Evolutionary conservation across 2,888 invertebrate species (phyloP), one percentile per base, ranked within the genome.

Genomic region (Tetropium fuscum): DNA sequence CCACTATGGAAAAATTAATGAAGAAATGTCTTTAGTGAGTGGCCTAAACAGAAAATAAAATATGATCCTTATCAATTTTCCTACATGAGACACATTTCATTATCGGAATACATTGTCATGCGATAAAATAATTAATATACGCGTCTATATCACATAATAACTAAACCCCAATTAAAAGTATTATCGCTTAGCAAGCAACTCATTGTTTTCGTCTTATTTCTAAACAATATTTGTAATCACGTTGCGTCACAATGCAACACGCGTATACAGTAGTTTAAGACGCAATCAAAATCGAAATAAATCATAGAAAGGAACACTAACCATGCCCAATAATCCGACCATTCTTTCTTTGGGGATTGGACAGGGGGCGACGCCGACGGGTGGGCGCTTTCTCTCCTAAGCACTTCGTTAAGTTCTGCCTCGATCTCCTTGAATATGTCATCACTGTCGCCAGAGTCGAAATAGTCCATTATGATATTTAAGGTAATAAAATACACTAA

Each of bases 291-390:
- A 43, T 22, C 1, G 3, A 19, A 11, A 34, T 11, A 15, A 18
- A 18, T 20, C 11, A 11, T 22, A 32, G 2, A 51, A 30, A 47
- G 53, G 51, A 15, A 22, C 57, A 78, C 77, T 55, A 70, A 80
- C 80, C 80, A 79, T 60, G 79, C 78, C 80, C 80, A 81, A 66
- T 81, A 81, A 27, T 80, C 76, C 61, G 77, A 72, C 80, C 79
- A 80, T 57, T 68, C 66, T 34, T 44, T 68, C 38, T 32, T 41
- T 32, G 40, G 19, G 7, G 30, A 27, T n/a, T n/a, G n/a, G n/a
- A n/a, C n/a, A n/a, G n/a, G n/a, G 13, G n/a, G 18, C 25, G 27
- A 11, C 16, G 16, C 25, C n/a, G 40, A 13, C 19, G 48, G 22
- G 11, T 19, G 27, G 18, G 49, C 53, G 25, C 61, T 43, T 25